Percentiles rank a stretch among this genome's conserved stretches.
phyloP scores from a whole-genome alignment of 2,113 vertebrate genomes.

The Apteryx owenii region DNA sequence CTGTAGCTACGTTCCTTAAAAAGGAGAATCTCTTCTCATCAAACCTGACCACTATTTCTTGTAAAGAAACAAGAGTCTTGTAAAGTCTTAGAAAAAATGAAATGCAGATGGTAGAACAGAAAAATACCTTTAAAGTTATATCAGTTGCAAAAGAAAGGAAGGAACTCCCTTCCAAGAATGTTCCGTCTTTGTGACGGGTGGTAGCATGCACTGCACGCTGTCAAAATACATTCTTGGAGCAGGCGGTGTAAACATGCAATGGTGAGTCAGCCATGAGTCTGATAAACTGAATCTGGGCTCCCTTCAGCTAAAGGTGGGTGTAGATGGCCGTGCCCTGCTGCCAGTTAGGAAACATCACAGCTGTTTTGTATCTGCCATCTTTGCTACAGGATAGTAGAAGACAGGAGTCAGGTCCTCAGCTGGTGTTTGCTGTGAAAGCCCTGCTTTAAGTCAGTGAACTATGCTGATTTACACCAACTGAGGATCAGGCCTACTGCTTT shows the following conservation, averaged over 20 bases:
- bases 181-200: neutral
- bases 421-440: neutral
- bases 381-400: neutral
- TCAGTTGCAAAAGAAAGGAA: neutral
- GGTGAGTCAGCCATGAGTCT: neutral
- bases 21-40: neutral
- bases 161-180: slow-evolving; percentile 31
- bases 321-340: neutral
- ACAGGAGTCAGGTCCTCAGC: neutral
- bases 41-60: neutral
- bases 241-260: neutral
- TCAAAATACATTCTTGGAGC: neutral
- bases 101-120: neutral
- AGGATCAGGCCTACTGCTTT: neutral
- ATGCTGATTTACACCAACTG: neutral
- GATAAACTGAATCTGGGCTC: neutral
- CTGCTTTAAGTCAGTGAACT: neutral
- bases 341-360: neutral
- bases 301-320: neutral
- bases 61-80: neutral
- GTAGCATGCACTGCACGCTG: neutral
- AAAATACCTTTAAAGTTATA: neutral
- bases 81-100: neutral
- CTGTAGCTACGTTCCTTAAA: neutral
- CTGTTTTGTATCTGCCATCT: neutral